These are phyloP conservation scores for Drosophila percnosoma DNA, from an alignment of 2,888 invertebrate genomes.

Conservation along the genomic window DNA sequence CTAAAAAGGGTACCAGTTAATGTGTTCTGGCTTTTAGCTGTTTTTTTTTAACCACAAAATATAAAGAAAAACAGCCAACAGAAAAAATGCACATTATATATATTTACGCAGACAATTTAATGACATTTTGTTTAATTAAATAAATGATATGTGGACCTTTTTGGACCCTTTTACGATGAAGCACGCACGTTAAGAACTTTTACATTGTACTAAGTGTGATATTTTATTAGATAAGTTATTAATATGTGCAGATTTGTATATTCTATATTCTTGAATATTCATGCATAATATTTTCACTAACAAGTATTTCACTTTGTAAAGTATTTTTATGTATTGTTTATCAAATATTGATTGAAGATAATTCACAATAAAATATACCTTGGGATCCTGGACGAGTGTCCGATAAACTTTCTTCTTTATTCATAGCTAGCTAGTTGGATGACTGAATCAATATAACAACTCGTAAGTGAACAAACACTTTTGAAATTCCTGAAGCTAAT, in stretches of 20 bases:
- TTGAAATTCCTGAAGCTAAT: not conserved
- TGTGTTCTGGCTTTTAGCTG: not conserved
- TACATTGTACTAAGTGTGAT: not conserved
- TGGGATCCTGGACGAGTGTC: constrained; percentile 74
- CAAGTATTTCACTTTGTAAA: not conserved
- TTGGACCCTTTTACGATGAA: not conserved
- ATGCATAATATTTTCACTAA: not conserved
- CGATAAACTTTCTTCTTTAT: constrained; percentile 73
- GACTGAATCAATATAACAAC: not conserved
- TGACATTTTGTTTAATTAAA: constrained; percentile 4
- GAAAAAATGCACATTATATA: constrained; percentile 26
- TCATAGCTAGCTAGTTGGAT: constrained; percentile 56
- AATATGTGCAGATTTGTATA: not conserved
- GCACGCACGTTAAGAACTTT: not conserved
- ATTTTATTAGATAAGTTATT: not conserved
- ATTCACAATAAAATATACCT: constrained; percentile 59
- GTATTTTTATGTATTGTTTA: not conserved
- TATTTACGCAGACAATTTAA: constrained; percentile 46
- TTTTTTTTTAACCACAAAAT: not conserved
- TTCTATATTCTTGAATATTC: not conserved
- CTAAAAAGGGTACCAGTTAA: constrained; percentile 13
- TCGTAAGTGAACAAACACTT: constrained; percentile 21
- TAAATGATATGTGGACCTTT: not conserved
- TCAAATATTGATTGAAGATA: not conserved
- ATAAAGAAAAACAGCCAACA: not conserved